phyloP scores from a whole-genome alignment of 2,888 invertebrate species.

The Leptothorax acervorum region DNA sequence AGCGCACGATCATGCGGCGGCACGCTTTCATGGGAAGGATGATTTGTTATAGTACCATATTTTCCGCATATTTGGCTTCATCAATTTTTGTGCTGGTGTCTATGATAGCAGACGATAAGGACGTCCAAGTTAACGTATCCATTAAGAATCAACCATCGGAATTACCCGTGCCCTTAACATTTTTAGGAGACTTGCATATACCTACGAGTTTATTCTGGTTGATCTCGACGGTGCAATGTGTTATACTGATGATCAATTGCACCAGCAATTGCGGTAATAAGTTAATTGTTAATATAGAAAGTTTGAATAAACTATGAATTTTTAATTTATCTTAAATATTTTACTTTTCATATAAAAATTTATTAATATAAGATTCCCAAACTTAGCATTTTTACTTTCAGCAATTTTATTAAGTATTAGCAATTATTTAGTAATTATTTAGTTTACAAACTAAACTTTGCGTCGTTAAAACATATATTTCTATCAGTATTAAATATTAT shows the following conservation, averaged over 20 bases:
- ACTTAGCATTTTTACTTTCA: no score
- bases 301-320: neutral
- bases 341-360: neutral
- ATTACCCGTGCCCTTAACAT: conserved; percentile 22
- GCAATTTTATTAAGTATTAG: no score
- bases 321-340: neutral
- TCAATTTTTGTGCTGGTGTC: neutral
- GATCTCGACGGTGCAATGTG: neutral
- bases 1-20: conserved; percentile 23
- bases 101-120: neutral
- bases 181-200: neutral
- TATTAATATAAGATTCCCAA: no score
- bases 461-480: no score
- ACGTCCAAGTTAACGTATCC: neutral
- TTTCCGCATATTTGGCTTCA: conserved; percentile 27
- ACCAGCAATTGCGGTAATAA: conserved; percentile 43
- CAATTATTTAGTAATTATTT: no score
- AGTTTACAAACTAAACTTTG: no score
- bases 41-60: conserved; percentile 4
- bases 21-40: conserved; percentile 46
- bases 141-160: neutral
- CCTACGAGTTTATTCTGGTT: neutral
- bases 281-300: neutral
- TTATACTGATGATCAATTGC: neutral
- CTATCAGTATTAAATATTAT: no score